phyloP scores from a whole-genome alignment of 1,140 invertebrate genomes.

The Diachasma alloeum region DNA sequence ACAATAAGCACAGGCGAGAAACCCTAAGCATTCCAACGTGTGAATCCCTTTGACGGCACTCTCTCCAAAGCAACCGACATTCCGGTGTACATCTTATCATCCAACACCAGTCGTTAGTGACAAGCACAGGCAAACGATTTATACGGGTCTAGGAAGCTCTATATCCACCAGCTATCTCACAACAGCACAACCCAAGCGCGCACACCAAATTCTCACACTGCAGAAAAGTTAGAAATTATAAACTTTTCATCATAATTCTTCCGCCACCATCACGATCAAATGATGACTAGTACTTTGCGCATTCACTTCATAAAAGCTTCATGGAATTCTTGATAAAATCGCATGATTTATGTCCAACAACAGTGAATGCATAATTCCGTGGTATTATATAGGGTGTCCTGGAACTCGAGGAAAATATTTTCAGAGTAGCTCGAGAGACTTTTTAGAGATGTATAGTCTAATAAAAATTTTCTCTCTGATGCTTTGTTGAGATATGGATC shows the following conservation, averaged over 20 bases:
- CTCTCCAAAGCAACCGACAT: neutral
- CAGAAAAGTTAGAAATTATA: neutral
- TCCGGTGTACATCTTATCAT: constrained; percentile 8
- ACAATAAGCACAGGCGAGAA: neutral
- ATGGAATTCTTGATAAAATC: neutral
- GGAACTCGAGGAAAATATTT: no score
- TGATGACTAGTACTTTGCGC: neutral
- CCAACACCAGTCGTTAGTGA: constrained; percentile 5
- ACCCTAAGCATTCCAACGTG: neutral
- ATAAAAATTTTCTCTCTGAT: no score
- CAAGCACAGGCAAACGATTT: neutral
- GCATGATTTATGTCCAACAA: neutral
- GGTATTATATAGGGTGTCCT: neutral
- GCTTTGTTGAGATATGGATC: no score
- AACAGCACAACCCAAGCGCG: no score
- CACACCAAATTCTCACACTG: neutral
- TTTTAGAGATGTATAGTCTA: no score
- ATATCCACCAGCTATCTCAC: no score
- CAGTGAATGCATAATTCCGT: neutral
- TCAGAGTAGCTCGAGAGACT: no score
- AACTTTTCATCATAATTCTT: neutral
- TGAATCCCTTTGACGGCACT: constrained; percentile 3
- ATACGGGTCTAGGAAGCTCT: neutral
- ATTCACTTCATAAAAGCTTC: neutral
- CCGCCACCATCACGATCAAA: neutral